These are phyloP conservation scores for Pseudomugil gertrudae DNA, from an alignment of 2,797 vertebrate species.

Conservation along the genomic window DNA sequence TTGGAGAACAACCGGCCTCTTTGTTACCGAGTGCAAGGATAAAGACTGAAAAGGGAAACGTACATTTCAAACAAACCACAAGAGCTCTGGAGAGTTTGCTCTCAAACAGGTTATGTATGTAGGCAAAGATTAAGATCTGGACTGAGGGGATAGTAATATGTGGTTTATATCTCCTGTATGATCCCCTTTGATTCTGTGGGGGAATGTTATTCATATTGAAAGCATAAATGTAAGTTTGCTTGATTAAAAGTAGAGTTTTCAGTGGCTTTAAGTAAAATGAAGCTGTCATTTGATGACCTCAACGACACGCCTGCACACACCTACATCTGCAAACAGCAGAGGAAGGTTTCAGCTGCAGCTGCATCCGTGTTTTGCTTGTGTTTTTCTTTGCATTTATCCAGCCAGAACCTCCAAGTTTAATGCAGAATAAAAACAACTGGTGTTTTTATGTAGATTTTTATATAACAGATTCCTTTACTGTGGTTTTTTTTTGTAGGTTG, in stretches of 20 bases:
- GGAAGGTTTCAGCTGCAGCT: neutral
- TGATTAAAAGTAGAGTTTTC: neutral
- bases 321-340: neutral
- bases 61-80: constrained; percentile 11
- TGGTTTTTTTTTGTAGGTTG: too few relatives aligned
- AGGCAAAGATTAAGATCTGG: neutral
- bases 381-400: neutral
- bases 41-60: constrained; percentile 35
- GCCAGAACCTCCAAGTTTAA: neutral
- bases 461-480: too few relatives aligned
- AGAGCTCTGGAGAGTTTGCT: neutral
- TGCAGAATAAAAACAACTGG: neutral
- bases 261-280: neutral
- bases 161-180: neutral
- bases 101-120: neutral
- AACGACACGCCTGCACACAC: neutral
- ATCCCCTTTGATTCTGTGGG: neutral
- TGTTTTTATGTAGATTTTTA: neutral
- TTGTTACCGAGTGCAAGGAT: constrained; percentile 58
- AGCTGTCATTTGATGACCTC: neutral
- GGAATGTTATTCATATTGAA: neutral
- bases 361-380: neutral
- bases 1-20: constrained; percentile 66
- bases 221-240: neutral
- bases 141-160: neutral